Percentiles rank a stretch among this genome's conserved stretches.
Conservation (phyloP, 2,113 vertebrate species). For the Bucco capensis region DNA sequence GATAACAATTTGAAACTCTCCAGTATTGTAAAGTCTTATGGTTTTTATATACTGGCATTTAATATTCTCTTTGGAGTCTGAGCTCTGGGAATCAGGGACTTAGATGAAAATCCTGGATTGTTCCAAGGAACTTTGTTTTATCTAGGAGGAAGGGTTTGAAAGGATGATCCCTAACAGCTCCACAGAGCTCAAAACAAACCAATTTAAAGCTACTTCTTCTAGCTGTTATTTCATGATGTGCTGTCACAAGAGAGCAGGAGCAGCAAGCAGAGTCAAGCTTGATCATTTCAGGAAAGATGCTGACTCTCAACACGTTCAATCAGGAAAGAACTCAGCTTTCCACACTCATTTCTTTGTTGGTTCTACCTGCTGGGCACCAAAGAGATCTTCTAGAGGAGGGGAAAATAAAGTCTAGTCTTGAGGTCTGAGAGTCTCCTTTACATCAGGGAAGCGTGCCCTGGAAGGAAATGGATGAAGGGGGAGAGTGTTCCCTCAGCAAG, state of each 20-base stretch:
- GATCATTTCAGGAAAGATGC: not conserved
- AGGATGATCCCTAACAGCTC: not conserved
- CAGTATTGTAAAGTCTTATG: not conserved
- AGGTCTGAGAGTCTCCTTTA: not conserved
- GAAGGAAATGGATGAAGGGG: not conserved
- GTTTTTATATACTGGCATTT: not conserved
- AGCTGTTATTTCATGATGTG: not conserved
- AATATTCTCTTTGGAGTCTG: not conserved
- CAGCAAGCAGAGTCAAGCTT: not conserved
- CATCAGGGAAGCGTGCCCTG: not conserved
- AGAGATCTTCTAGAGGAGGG: not conserved
- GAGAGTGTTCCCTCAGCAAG: no score
- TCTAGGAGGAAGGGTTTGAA: accelerated
- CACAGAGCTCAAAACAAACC: not conserved
- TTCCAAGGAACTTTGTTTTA: not conserved
- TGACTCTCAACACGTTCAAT: not conserved
- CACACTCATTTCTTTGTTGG: not conserved
- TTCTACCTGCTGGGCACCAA: not conserved
- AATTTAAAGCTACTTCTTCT: not conserved
- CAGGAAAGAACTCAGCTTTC: not conserved
- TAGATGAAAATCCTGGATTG: not conserved
- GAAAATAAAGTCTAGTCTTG: not conserved
- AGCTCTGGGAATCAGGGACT: not conserved
- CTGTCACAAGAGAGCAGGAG: not conserved
- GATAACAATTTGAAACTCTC: not conserved